A percentile compares a stretch with the other conserved stretches of the same genome.
Conservation (phyloP, 2,888 invertebrate species). For the Holacanthella duospinosa region DNA sequence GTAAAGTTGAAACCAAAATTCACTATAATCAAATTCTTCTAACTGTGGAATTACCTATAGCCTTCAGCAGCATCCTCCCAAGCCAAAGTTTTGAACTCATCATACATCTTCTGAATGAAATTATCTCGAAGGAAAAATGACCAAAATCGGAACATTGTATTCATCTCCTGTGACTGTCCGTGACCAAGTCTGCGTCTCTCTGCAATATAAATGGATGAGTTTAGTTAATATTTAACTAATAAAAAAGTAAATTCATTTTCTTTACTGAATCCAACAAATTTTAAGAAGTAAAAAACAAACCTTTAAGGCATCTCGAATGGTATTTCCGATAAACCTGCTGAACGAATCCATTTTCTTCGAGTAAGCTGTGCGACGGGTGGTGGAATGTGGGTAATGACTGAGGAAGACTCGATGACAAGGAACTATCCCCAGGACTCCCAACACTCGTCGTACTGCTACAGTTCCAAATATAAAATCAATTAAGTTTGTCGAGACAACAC, state of each 20-base stretch:
- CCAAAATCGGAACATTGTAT: conserved; percentile 98
- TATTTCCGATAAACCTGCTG: conserved; percentile 97
- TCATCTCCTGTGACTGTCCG: conserved; percentile 97
- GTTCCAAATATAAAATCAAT: conserved; percentile 18
- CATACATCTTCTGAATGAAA: conserved; percentile 96
- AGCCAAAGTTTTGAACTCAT: conserved; percentile 85
- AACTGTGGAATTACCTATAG: conserved; percentile 76
- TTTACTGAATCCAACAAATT: not conserved
- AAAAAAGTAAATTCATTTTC: not conserved
- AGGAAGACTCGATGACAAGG: conserved; percentile 68
- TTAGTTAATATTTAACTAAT: not conserved
- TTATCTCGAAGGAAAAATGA: conserved; percentile 97
- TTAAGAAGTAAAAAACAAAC: conserved; percentile 43
- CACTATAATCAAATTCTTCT: too few species aligned
- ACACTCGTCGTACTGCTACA: conserved; percentile 61
- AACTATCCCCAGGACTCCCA: conserved; percentile 55
- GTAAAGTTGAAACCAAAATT: not conserved
- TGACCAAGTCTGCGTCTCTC: conserved; percentile 86
- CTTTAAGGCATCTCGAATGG: conserved; percentile 83
- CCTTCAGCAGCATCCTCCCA: conserved; percentile 84
- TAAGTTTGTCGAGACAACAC: not conserved
- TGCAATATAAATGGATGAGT: conserved; percentile 40
- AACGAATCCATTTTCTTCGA: conserved; percentile 93
- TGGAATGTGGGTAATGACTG: conserved; percentile 77
- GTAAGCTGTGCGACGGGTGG: conserved; percentile 88